Evolutionary conservation across 2,113 vertebrate species (phyloP).

Genomic region (Poecile atricapillus): DNA sequence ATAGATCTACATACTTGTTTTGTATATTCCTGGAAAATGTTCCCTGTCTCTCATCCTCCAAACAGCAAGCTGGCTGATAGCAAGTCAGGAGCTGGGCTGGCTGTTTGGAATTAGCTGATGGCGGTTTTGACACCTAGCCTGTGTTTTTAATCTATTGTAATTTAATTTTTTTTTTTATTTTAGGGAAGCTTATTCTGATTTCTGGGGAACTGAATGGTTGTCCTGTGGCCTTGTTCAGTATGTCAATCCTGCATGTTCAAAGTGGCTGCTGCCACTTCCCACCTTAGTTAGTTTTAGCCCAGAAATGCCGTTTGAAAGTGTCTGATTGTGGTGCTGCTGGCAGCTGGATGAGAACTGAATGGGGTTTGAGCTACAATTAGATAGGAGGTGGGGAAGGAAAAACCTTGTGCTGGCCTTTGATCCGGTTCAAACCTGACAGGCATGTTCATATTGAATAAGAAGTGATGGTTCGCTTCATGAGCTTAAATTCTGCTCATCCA

Average conservation of each 20-base stretch:
- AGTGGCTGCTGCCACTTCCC: background rate
- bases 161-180: background rate
- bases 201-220: background rate
- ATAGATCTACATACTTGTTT: slow-evolving; percentile 5
- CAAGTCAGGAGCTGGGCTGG: background rate
- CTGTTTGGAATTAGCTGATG: background rate
- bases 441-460: background rate
- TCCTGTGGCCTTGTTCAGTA: slow-evolving; percentile 37
- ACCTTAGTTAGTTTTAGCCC: background rate
- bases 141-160: background rate
- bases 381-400: background rate
- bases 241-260: background rate
- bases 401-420: background rate
- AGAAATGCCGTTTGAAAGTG: background rate
- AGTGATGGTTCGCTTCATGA: background rate
- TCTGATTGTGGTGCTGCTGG: background rate
- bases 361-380: background rate
- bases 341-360: background rate
- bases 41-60: background rate
- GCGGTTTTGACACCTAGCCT: background rate
- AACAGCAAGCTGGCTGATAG: background rate
- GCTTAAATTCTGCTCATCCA: slow-evolving; percentile 1
- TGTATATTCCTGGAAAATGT: background rate
- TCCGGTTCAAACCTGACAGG: background rate
- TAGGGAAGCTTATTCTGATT: background rate